Evolutionary conservation across 92 coral and sea anemone genomes (phyloP).

Genomic region (Epizoanthus stellaris): DNA sequence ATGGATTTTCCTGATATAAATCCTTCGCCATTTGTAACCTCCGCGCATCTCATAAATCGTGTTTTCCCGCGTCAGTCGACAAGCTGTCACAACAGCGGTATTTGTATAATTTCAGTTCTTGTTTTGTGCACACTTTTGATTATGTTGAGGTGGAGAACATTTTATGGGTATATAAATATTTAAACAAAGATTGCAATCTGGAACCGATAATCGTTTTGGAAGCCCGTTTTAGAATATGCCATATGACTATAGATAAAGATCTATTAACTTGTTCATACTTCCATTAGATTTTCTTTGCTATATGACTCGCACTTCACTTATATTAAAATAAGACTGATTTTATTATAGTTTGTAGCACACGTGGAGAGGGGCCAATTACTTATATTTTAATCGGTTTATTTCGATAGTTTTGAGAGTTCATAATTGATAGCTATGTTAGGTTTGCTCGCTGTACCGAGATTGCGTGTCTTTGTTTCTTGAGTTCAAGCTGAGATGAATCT

Average conservation of each 20-base stretch:
- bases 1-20: not conserved
- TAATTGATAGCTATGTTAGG: slow-evolving; percentile 17
- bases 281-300: not conserved
- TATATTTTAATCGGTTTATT: not conserved
- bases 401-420: slow-evolving; percentile 7
- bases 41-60: not conserved
- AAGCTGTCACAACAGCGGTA: not conserved
- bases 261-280: not conserved
- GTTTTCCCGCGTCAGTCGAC: not conserved
- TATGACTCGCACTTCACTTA: not conserved
- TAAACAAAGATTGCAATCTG: slow-evolving; percentile 12
- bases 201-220: slow-evolving; percentile 7
- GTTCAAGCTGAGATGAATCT: slow-evolving; percentile 31
- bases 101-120: not conserved
- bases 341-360: not conserved
- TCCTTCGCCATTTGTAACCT: not conserved
- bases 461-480: slow-evolving; percentile 9
- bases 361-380: slow-evolving; percentile 31
- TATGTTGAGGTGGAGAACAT: not conserved
- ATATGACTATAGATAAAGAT: slow-evolving; percentile 8
- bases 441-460: not conserved
- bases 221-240: not conserved
- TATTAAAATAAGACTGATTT: not conserved
- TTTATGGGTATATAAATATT: slow-evolving; percentile 19
- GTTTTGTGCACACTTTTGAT: not conserved